Conservation (phyloP, 2,888 invertebrate genomes). For the Acrobasis consociella region DNA sequence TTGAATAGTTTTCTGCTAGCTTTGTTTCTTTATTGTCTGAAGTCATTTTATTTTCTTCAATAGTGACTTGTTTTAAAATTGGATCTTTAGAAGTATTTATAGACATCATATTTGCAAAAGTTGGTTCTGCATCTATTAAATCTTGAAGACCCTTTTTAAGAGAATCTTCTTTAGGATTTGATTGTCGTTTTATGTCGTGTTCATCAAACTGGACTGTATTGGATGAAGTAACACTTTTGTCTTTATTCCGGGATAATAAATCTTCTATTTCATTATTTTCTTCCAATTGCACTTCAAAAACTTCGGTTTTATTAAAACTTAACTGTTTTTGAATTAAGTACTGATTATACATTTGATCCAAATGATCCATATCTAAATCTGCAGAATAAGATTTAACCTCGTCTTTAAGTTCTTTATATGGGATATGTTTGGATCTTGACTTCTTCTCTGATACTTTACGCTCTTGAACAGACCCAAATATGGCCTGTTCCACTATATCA, state of each 20-base stretch:
- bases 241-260: not conserved
- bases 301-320: constrained; percentile 9
- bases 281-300: not conserved
- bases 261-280: not conserved
- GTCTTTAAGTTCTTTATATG: constrained; percentile 60
- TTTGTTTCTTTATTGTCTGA: not conserved
- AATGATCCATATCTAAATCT: constrained; percentile 55
- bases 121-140: constrained; percentile 47
- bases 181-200: not conserved
- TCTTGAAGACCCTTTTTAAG: constrained; percentile 41
- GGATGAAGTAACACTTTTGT: not conserved
- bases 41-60: not conserved
- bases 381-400: constrained; percentile 66
- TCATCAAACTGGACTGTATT: not conserved
- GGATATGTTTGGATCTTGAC: constrained; percentile 43
- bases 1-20: not conserved
- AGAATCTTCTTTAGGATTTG: constrained; percentile 32
- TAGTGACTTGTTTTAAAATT: not conserved
- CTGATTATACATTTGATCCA: constrained; percentile 63
- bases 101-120: constrained; percentile 33
- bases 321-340: constrained; percentile 11
- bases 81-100: not conserved
- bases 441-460: constrained; percentile 54
- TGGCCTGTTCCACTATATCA: constrained; percentile 75
- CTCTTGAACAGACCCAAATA: constrained; percentile 85